Percentiles rank a stretch among this genome's conserved stretches.
phyloP scores from a whole-genome alignment of 2,113 vertebrate species.

The Sinosuthora webbiana region DNA sequence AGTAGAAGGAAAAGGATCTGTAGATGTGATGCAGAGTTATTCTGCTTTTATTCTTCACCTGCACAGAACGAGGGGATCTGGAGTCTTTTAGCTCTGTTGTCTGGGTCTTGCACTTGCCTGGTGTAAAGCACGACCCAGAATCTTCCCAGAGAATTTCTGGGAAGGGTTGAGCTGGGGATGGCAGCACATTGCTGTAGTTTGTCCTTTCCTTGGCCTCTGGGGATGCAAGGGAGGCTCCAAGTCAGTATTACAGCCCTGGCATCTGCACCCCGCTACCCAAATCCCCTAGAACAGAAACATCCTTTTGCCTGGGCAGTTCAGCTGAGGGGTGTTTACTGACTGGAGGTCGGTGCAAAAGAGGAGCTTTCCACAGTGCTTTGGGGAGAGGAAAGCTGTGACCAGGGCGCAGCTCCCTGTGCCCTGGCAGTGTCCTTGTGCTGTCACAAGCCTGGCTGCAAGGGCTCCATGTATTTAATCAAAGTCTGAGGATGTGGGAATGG shows the following conservation, averaged over 20 bases:
- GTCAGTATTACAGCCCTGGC: rapidly evolving
- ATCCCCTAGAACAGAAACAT: background rate
- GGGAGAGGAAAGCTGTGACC: background rate
- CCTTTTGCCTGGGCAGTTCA: background rate
- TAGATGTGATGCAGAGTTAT: background rate
- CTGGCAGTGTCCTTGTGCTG: background rate
- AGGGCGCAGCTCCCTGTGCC: background rate
- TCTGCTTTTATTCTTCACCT: background rate
- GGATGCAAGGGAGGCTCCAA: background rate
- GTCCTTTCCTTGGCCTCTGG: background rate
- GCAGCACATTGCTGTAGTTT: background rate
- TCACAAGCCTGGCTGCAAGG: background rate
- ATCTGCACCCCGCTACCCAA: background rate
- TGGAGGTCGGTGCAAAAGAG: background rate
- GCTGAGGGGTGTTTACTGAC: background rate
- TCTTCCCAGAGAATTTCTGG: background rate
- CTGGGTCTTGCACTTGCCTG: background rate
- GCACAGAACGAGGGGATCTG: background rate
- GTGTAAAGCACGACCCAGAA: background rate
- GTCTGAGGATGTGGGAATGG: background rate
- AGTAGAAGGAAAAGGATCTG: background rate
- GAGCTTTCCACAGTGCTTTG: background rate
- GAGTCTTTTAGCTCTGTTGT: background rate
- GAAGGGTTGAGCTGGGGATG: background rate
- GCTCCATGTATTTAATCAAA: rapidly evolving